A percentile compares a stretch with the other conserved stretches of the same genome.
Conservation (phyloP, 2,797 vertebrate species). For the Mormyrops attenuatus region DNA sequence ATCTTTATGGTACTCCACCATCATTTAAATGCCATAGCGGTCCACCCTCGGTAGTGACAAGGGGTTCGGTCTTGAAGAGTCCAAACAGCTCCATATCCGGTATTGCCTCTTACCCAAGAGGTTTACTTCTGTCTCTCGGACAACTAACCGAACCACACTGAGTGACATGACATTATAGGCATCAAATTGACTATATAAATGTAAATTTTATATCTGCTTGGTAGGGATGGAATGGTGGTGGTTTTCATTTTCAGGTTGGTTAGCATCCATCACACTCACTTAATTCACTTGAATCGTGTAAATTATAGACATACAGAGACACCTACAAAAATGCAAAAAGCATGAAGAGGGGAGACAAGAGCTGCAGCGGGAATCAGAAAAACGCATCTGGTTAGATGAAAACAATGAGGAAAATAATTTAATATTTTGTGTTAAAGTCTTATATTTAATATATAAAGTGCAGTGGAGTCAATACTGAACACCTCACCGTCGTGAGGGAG, state of each 20-base stretch:
- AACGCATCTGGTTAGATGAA: background rate
- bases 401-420: background rate
- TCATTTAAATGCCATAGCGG: background rate
- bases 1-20: background rate
- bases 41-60: background rate
- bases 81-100: background rate
- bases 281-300: background rate
- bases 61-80: background rate
- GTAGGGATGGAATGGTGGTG: background rate
- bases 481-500: background rate
- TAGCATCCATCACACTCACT: background rate
- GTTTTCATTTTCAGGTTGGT: background rate
- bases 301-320: background rate
- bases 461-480: background rate
- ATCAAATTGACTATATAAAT: constrained; percentile 1
- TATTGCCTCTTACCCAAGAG: background rate
- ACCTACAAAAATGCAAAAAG: background rate
- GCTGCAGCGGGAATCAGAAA: background rate
- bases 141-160: background rate
- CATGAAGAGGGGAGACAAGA: background rate
- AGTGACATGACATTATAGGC: background rate
- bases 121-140: background rate
- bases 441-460: background rate
- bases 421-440: background rate
- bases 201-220: constrained; percentile 1